These are phyloP conservation scores for Parus major DNA, from an alignment of 2,113 vertebrate genomes.

Conservation along the genomic window DNA sequence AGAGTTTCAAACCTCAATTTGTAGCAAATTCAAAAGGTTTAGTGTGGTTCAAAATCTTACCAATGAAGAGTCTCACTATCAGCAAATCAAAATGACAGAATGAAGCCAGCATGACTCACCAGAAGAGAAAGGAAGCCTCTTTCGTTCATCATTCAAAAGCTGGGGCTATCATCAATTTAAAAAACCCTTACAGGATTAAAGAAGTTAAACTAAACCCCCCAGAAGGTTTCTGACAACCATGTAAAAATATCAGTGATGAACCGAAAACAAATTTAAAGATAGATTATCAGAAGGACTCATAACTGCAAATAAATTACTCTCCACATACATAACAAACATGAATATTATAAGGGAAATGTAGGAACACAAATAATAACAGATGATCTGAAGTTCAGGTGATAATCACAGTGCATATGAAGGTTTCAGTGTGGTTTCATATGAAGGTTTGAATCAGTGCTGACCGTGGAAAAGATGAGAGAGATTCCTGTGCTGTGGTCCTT, in stretches of 20 bases:
- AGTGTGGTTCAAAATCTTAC: background rate
- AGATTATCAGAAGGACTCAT: background rate
- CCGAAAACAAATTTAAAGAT: background rate
- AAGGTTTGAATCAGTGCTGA: background rate
- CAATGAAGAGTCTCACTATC: background rate
- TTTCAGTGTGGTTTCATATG: background rate
- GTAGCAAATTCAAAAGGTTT: background rate
- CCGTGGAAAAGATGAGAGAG: accelerated
- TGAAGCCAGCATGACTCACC: background rate
- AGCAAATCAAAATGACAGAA: background rate
- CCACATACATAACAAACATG: background rate
- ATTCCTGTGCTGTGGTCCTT: background rate
- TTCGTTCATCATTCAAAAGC: background rate
- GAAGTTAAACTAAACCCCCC: background rate
- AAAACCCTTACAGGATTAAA: accelerated
- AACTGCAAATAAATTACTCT: background rate
- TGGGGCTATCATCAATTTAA: background rate
- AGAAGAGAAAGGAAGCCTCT: background rate
- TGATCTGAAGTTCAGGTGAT: background rate
- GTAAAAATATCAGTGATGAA: too few species aligned
- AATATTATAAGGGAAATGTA: background rate
- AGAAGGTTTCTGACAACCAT: too few species aligned
- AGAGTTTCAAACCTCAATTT: background rate
- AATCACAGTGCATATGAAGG: background rate
- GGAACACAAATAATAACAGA: background rate